phyloP scores from a whole-genome alignment of 35 echinoderm and acorn worm species.

The Holothuria glaberrima region DNA sequence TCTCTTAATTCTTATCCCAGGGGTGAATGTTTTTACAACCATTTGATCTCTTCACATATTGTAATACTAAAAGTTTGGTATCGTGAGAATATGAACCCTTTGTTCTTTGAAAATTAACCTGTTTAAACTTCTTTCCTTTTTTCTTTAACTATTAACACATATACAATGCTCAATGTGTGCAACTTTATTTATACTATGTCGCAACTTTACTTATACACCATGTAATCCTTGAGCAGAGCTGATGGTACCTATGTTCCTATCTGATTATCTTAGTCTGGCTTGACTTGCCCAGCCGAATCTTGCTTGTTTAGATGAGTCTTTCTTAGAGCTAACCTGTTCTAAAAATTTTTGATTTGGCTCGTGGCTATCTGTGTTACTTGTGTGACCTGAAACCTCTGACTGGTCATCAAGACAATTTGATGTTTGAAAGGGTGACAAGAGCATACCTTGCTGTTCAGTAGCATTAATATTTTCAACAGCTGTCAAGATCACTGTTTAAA shows the following conservation, averaged over 20 bases:
- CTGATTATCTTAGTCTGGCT: background rate
- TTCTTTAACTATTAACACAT: background rate
- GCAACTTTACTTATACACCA: constrained; percentile 18
- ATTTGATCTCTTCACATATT: background rate
- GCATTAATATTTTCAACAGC: background rate
- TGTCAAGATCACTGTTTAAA: background rate
- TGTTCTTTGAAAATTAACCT: background rate
- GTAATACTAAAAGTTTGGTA: background rate
- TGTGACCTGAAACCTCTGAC: background rate
- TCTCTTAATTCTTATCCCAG: background rate
- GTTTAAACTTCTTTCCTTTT: background rate
- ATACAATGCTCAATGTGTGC: background rate
- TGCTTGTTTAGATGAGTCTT: background rate
- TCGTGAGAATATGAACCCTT: background rate
- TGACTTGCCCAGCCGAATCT: background rate
- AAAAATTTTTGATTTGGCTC: background rate
- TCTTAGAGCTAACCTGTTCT: background rate
- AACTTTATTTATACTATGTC: background rate
- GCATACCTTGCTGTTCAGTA: background rate
- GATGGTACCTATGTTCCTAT: background rate
- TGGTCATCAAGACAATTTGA: background rate
- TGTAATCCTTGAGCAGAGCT: background rate
- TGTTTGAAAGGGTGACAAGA: background rate
- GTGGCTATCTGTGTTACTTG: background rate
- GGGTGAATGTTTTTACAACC: background rate